Percentiles rank a stretch among this genome's conserved stretches.
Conservation (phyloP, 1,140 invertebrate genomes). For the Arctopsyche grandis region DNA sequence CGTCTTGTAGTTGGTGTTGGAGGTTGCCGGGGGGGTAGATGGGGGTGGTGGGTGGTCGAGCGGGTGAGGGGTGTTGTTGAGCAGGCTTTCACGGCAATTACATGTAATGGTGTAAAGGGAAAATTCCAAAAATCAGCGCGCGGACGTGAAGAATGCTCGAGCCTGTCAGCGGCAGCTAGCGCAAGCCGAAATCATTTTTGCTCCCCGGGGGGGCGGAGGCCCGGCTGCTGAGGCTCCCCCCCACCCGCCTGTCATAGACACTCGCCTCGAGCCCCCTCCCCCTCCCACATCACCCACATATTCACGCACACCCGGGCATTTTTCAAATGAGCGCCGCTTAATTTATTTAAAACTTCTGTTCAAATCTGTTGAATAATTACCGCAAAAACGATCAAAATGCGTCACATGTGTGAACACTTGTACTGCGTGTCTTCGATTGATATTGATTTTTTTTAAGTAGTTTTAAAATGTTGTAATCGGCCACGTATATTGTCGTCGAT, state of each 20-base stretch:
- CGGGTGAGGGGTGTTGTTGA: not conserved
- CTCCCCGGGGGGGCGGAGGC: slow-evolving; percentile 3
- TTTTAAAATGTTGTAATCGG: too few relatives aligned
- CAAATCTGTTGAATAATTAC: too few relatives aligned
- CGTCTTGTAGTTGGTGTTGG: not conserved
- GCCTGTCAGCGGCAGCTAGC: slow-evolving; percentile 36
- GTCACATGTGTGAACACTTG: too few relatives aligned
- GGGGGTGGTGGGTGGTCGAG: not conserved
- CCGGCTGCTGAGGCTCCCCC: not conserved
- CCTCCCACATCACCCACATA: not conserved
- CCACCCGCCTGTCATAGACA: not conserved
- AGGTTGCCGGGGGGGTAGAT: not conserved
- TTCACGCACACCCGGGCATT: not conserved
- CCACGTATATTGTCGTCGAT: too few relatives aligned
- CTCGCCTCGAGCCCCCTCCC: not conserved
- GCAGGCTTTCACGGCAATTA: slow-evolving; percentile 27
- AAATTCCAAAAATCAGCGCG: slow-evolving; percentile 41
- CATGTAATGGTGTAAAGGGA: slow-evolving; percentile 38
- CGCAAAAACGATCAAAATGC: too few relatives aligned
- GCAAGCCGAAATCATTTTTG: slow-evolving; percentile 43
- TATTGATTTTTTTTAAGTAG: not conserved
- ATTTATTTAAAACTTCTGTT: slow-evolving; percentile 38
- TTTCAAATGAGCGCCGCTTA: slow-evolving; percentile 29
- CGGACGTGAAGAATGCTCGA: slow-evolving; percentile 42
- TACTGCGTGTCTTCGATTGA: too few relatives aligned